Evolutionary conservation across 2,797 vertebrate species (phyloP).

Genomic region (Staurois parvus): DNA sequence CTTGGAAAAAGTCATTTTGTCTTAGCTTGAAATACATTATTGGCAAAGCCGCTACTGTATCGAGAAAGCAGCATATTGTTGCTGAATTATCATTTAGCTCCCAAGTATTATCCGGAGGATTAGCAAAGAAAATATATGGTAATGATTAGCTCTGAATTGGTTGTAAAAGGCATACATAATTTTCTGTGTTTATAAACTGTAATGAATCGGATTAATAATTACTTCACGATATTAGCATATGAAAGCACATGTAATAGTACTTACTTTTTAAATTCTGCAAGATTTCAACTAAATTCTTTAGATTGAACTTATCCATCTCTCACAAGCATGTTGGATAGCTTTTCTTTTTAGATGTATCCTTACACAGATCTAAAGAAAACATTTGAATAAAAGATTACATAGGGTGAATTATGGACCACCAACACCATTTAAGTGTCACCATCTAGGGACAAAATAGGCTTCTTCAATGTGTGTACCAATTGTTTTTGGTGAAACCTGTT

Average conservation of each 20-base stretch:
- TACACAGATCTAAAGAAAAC: too few species aligned
- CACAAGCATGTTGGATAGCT: background rate
- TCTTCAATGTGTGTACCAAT: too few species aligned
- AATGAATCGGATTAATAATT: slow-evolving; percentile 30
- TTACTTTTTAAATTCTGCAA: background rate
- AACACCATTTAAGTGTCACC: too few species aligned
- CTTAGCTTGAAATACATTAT: slow-evolving; percentile 40
- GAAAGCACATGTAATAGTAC: background rate
- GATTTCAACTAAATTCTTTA: background rate
- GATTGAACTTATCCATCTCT: background rate
- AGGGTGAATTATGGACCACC: too few species aligned
- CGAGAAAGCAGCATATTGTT: slow-evolving; percentile 31
- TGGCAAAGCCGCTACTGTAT: slow-evolving; percentile 20
- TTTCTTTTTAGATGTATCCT: background rate
- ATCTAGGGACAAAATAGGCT: too few species aligned
- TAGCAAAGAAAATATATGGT: slow-evolving; percentile 23
- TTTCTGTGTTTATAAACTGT: slow-evolving; percentile 13
- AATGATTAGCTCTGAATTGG: slow-evolving; percentile 6
- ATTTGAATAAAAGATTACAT: too few species aligned
- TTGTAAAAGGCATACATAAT: slow-evolving; percentile 13
- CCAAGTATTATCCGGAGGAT: slow-evolving; percentile 22
- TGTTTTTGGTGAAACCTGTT: too few species aligned
- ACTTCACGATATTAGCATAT: background rate
- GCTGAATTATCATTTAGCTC: slow-evolving; percentile 28
- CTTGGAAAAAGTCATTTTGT: slow-evolving; percentile 39